These are phyloP conservation scores for Pyrrhia umbra DNA, from an alignment of 2,888 invertebrate genomes.

Conservation along the genomic window DNA sequence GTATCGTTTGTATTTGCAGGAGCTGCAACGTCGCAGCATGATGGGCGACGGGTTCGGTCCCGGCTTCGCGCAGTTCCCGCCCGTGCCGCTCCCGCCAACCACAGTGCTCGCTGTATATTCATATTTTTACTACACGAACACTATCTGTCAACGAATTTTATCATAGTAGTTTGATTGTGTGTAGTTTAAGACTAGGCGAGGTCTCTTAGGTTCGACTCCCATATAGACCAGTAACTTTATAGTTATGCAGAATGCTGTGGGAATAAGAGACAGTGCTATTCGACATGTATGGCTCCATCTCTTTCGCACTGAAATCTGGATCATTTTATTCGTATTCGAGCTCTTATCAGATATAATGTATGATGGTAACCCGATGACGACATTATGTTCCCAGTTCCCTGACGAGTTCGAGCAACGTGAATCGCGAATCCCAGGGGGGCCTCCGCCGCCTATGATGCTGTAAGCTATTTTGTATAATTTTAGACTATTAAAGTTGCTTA, in stretches of 20 bases:
- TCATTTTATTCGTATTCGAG: not conserved
- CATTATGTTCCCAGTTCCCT: constrained; percentile 73
- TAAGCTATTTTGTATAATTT: constrained; percentile 64
- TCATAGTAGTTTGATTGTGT: too few species aligned
- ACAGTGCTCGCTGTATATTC: constrained; percentile 70
- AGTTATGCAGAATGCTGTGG: too few species aligned
- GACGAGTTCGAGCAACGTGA: constrained; percentile 80
- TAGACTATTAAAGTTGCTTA: constrained; percentile 19
- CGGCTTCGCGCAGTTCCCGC: constrained; percentile 64
- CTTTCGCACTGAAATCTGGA: not conserved
- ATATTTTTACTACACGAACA: constrained; percentile 4
- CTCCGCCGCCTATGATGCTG: constrained; percentile 73
- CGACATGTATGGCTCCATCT: not conserved
- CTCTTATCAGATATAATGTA: not conserved
- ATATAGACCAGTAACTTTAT: too few species aligned
- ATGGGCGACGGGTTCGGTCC: constrained; percentile 74
- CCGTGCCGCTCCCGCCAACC: constrained; percentile 68
- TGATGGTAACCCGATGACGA: constrained; percentile 10
- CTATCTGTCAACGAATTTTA: not conserved
- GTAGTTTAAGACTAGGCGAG: too few species aligned
- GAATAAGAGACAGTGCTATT: too few species aligned
- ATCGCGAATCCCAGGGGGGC: constrained; percentile 61
- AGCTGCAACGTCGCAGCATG: constrained; percentile 87
- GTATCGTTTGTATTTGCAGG: constrained; percentile 66
- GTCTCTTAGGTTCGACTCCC: too few species aligned